These are phyloP conservation scores for Neoniphon sammara DNA, from an alignment of 2,797 vertebrate genomes.

Conservation along the genomic window DNA sequence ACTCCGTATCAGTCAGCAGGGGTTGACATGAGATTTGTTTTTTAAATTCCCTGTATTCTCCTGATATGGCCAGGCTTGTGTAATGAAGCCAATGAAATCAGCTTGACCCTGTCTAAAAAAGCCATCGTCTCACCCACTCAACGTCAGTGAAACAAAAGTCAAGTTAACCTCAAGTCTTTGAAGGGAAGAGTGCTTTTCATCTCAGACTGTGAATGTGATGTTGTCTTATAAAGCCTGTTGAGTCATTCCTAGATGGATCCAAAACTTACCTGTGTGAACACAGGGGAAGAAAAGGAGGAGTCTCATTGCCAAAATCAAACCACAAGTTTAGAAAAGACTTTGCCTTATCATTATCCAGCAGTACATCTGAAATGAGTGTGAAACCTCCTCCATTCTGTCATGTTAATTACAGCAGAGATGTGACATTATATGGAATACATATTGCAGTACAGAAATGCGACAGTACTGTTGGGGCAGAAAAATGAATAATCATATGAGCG, in stretches of 20 bases:
- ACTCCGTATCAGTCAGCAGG: conserved; percentile 52
- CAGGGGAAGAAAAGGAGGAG: too few relatives aligned
- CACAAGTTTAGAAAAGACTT: background rate
- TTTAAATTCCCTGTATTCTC: conserved; percentile 56
- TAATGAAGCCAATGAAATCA: conserved; percentile 55
- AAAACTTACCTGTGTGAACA: background rate
- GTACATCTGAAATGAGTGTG: too few relatives aligned
- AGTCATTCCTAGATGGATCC: conserved; percentile 5
- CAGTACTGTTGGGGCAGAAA: too few relatives aligned
- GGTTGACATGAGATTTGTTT: conserved; percentile 48
- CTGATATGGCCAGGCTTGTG: conserved; percentile 52
- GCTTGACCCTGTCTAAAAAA: conserved; percentile 52
- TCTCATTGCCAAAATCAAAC: background rate
- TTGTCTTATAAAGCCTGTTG: conserved; percentile 29
- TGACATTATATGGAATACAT: too few relatives aligned
- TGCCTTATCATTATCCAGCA: too few relatives aligned
- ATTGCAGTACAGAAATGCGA: too few relatives aligned
- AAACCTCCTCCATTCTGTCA: too few relatives aligned
- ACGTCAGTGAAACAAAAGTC: conserved; percentile 55
- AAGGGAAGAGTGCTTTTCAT: conserved; percentile 8
- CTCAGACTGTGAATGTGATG: conserved; percentile 14
- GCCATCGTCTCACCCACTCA: conserved; percentile 51
- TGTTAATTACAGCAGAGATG: too few relatives aligned
- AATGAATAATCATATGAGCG: too few relatives aligned
- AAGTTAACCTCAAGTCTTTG: conserved; percentile 25